A percentile compares a stretch with the other conserved stretches of the same genome.
Evolutionary conservation across 2,888 invertebrate genomes (phyloP).

Genomic region (Synergus laeviventris): DNA sequence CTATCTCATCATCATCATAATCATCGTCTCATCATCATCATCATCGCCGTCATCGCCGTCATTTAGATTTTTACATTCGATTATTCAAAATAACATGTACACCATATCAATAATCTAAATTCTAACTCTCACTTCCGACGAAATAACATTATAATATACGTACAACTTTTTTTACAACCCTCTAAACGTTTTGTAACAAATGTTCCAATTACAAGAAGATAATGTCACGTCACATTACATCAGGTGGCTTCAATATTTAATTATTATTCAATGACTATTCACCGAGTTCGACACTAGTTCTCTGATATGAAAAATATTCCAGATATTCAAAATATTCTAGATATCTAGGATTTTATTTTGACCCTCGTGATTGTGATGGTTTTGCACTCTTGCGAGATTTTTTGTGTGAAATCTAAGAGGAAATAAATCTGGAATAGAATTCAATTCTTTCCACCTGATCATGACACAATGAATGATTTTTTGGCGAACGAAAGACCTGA

Average conservation of each 20-base stretch:
- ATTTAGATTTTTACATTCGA: conserved; percentile 55
- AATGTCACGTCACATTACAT: neutral
- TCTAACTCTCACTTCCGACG: conserved; percentile 68
- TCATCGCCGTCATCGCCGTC: conserved; percentile 33
- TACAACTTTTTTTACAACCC: conserved; percentile 68
- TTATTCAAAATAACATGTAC: conserved; percentile 70
- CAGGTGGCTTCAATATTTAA: conserved; percentile 16
- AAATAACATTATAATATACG: conserved; percentile 68
- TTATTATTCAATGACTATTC: conserved; percentile 13
- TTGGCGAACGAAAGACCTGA: conserved; percentile 2
- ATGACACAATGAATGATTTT: conserved; percentile 51
- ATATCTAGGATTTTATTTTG: neutral
- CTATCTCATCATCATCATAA: conserved; percentile 60
- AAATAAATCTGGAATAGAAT: conserved; percentile 32
- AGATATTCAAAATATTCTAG: conserved; percentile 26
- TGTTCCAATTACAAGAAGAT: conserved; percentile 27
- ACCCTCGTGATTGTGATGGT: neutral
- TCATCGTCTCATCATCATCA: conserved; percentile 29
- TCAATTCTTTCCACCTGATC: conserved; percentile 47
- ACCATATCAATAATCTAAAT: conserved; percentile 70
- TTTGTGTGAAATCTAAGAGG: neutral
- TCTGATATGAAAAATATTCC: conserved; percentile 38
- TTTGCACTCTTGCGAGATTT: too few species aligned
- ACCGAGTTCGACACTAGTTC: conserved; percentile 40
- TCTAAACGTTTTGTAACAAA: conserved; percentile 49